A percentile compares a stretch with the other conserved stretches of the same genome.
phyloP scores from a whole-genome alignment of 2,888 invertebrate species.

The Folsomia manolachei region DNA sequence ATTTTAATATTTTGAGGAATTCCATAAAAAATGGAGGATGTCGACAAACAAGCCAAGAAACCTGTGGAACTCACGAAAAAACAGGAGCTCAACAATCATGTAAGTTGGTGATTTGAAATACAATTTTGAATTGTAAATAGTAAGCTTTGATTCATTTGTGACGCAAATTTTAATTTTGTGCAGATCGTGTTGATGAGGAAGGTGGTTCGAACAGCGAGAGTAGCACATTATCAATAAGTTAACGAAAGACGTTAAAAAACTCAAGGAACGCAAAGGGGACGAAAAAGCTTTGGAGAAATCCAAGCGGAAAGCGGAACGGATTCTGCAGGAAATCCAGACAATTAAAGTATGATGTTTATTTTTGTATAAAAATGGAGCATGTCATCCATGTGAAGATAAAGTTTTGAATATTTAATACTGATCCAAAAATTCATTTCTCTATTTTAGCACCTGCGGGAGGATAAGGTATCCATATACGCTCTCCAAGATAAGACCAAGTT shows the following conservation, averaged over 20 bases:
- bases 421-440: too few species aligned
- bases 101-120: slow-evolving; percentile 30
- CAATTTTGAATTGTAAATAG: background rate
- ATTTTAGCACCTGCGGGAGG: slow-evolving; percentile 42
- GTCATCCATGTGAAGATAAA: background rate
- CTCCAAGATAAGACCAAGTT: slow-evolving; percentile 31
- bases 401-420: background rate
- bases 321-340: slow-evolving; percentile 40
- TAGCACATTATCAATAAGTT: slow-evolving; percentile 43
- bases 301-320: slow-evolving; percentile 39
- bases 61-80: slow-evolving; percentile 33
- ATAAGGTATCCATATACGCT: slow-evolving; percentile 37
- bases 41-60: background rate
- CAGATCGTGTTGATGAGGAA: slow-evolving; percentile 48
- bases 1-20: too few species aligned
- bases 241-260: slow-evolving; percentile 32
- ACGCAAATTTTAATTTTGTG: slow-evolving; percentile 7
- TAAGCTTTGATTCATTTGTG: background rate
- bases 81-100: slow-evolving; percentile 48
- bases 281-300: slow-evolving; percentile 37
- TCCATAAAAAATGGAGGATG: background rate
- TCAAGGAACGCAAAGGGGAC: slow-evolving; percentile 40
- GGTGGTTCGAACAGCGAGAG: slow-evolving; percentile 33
- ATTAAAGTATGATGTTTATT: slow-evolving; percentile 45
- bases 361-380: background rate